Conservation (phyloP, 2,888 invertebrate species). For the Ethmia dodecea region DNA sequence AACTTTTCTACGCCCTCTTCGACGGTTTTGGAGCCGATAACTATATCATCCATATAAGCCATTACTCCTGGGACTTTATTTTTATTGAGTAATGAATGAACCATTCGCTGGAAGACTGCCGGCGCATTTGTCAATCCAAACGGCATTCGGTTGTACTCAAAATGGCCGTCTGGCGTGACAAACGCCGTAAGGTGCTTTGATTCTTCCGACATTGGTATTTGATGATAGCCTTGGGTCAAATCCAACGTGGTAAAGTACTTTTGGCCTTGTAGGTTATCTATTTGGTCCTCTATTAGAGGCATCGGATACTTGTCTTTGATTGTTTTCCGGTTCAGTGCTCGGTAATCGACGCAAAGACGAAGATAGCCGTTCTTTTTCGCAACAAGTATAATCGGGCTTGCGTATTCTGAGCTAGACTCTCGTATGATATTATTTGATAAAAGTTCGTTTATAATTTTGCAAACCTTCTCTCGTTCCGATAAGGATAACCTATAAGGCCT, state of each 20-base stretch:
- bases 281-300: constrained; percentile 19
- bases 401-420: constrained; percentile 9
- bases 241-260: constrained; percentile 8
- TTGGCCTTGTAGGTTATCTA: constrained; percentile 10
- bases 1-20: constrained; percentile 7
- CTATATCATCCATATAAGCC: constrained; percentile 14
- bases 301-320: constrained; percentile 14
- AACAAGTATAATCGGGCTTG: constrained; percentile 12
- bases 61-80: constrained; percentile 7
- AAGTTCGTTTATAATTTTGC: constrained; percentile 5
- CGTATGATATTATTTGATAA: constrained; percentile 6
- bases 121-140: constrained; percentile 3
- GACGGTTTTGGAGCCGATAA: constrained; percentile 7
- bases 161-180: constrained; percentile 7
- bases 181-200: constrained; percentile 5
- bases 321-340: constrained; percentile 13
- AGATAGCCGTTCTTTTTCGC: constrained; percentile 16
- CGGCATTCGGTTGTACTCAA: constrained; percentile 8
- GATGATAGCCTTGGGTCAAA: constrained; percentile 3
- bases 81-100: constrained; percentile 2
- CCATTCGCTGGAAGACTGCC: constrained; percentile 7
- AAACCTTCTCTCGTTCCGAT: constrained; percentile 8
- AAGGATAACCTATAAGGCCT: constrained; percentile 11
- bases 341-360: constrained; percentile 18
- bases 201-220: constrained; percentile 2